Evolutionary conservation across 2,888 invertebrate genomes (phyloP).

Genomic region (Zhuqinia jingwanae): DNA sequence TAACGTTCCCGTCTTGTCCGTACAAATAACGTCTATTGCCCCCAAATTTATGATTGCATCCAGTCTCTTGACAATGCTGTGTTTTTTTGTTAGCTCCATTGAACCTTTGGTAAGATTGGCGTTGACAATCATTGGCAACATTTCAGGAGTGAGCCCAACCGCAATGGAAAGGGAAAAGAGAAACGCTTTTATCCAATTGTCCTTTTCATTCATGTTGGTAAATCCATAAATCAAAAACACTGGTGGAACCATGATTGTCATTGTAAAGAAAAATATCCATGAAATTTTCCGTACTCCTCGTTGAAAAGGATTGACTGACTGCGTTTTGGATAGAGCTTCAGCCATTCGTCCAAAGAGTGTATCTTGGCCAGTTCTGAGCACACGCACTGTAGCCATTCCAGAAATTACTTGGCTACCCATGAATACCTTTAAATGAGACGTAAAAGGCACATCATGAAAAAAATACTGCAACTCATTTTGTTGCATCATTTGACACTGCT

Average conservation of each 20-base stretch:
- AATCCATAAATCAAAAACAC: slow-evolving; percentile 46
- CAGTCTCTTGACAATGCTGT: slow-evolving; percentile 65
- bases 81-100: slow-evolving; percentile 41
- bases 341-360: slow-evolving; percentile 71
- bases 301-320: slow-evolving; percentile 66
- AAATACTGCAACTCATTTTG: too few relatives aligned
- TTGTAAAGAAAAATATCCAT: slow-evolving; percentile 71
- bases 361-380: slow-evolving; percentile 44
- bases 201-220: neutral
- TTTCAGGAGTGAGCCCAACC: slow-evolving; percentile 70
- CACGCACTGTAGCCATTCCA: slow-evolving; percentile 63
- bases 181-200: slow-evolving; percentile 52
- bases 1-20: slow-evolving; percentile 70
- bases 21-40: slow-evolving; percentile 65
- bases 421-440: slow-evolving; percentile 59
- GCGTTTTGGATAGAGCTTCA: slow-evolving; percentile 16
- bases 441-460: too few relatives aligned
- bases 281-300: slow-evolving; percentile 67
- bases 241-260: slow-evolving; percentile 65
- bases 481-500: too few relatives aligned
- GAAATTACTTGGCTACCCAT: slow-evolving; percentile 71
- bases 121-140: slow-evolving; percentile 71
- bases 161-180: slow-evolving; percentile 67
- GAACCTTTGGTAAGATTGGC: slow-evolving; percentile 64
- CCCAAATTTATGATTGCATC: slow-evolving; percentile 71